Evolutionary conservation across 2,888 invertebrate species (phyloP).

Genomic region (Brachypalpus laphriformis): DNA sequence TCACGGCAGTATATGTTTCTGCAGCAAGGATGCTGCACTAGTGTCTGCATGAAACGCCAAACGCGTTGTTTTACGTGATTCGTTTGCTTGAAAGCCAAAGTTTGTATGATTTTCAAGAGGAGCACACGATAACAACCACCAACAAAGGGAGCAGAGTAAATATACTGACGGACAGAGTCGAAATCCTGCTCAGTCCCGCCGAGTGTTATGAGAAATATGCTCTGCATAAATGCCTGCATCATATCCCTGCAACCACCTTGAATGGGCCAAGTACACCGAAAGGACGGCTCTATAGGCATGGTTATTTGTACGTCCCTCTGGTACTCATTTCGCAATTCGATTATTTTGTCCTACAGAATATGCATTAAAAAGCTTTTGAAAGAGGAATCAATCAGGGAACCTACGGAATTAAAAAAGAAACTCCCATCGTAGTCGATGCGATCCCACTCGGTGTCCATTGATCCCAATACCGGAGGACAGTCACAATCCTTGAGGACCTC

Average conservation of each 20-base stretch:
- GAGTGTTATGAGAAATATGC: constrained; percentile 74
- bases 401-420: constrained; percentile 79
- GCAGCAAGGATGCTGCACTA: constrained; percentile 79
- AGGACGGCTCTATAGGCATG: constrained; percentile 76
- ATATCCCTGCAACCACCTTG: constrained; percentile 78
- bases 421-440: constrained; percentile 81
- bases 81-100: constrained; percentile 81
- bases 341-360: constrained; percentile 78
- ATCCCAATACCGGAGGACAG: constrained; percentile 81
- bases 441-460: constrained; percentile 81
- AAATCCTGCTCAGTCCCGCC: constrained; percentile 60
- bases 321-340: constrained; percentile 81
- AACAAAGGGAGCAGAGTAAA: constrained; percentile 78
- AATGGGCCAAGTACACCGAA: constrained; percentile 78
- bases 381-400: background rate
- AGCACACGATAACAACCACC: constrained; percentile 80
- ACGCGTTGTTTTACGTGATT: constrained; percentile 79
- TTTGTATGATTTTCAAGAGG: constrained; percentile 80
- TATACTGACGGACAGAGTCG: constrained; percentile 57
- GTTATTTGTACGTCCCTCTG: constrained; percentile 78
- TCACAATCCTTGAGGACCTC: constrained; percentile 82
- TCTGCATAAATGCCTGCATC: constrained; percentile 78
- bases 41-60: constrained; percentile 80
- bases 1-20: constrained; percentile 79
- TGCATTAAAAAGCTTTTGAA: background rate